Conservation (phyloP, 2,113 vertebrate genomes). For the Corvus hawaiiensis region DNA sequence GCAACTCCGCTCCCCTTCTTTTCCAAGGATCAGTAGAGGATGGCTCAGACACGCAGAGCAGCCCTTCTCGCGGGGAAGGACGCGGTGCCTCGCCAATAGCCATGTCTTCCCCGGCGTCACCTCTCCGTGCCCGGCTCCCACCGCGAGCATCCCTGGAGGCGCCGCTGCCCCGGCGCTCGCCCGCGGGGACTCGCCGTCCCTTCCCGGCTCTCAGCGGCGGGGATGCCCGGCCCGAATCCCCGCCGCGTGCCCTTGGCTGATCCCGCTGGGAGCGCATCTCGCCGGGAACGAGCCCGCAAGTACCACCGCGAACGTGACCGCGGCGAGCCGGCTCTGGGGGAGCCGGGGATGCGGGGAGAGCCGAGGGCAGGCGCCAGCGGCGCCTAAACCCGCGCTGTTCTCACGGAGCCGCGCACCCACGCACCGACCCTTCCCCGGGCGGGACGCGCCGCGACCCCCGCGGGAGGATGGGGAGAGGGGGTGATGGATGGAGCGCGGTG, state of each 20-base stretch:
- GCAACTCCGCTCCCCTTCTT: not conserved
- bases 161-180: not conserved
- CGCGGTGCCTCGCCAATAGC: fast-evolving
- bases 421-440: not conserved
- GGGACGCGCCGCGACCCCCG: not conserved
- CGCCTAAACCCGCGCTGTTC: not conserved
- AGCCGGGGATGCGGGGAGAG: fast-evolving
- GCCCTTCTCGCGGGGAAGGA: not conserved
- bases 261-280: not conserved
- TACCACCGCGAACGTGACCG: fast-evolving
- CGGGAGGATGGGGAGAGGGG: not conserved
- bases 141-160: not conserved
- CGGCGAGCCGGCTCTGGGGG: not conserved
- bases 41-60: not conserved
- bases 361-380: fast-evolving
- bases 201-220: fast-evolving
- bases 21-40: not conserved
- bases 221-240: not conserved
- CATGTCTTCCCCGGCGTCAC: not conserved
- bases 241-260: not conserved
- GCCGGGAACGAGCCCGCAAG: not conserved
- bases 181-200: not conserved
- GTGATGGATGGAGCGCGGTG: not conserved
- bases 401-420: not conserved
- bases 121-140: not conserved